Percentiles rank a stretch among this genome's conserved stretches.
Evolutionary conservation across 2,113 vertebrate species (phyloP).

Genomic region (Syngnathus scovelli): DNA sequence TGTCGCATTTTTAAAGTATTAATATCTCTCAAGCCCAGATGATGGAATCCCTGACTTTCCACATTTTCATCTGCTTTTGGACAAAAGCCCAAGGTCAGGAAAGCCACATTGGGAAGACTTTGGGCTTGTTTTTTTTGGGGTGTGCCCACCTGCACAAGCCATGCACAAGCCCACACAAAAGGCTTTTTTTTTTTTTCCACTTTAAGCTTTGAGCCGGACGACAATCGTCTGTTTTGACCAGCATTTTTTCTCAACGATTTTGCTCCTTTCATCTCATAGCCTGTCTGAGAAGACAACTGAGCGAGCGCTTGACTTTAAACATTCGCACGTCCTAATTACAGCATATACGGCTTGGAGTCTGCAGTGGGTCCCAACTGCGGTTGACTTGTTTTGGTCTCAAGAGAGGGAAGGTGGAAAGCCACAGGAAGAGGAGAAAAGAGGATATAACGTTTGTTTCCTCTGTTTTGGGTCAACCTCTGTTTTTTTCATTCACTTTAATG

Average conservation of each 20-base stretch:
- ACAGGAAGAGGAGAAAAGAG: constrained; percentile 16
- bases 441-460: constrained; percentile 7
- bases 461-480: constrained; percentile 1
- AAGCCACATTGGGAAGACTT: background rate
- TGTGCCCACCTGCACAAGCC: no score
- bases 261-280: constrained; percentile 42
- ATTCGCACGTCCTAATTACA: constrained; percentile 58
- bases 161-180: background rate
- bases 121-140: no score
- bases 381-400: constrained; percentile 28
- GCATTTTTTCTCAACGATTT: no score
- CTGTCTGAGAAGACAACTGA: constrained; percentile 56
- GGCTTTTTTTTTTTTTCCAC: background rate
- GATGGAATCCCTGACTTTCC: background rate
- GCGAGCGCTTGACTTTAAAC: constrained; percentile 52
- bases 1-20: background rate
- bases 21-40: background rate
- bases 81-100: background rate
- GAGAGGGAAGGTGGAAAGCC: constrained; percentile 14
- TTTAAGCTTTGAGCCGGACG: background rate
- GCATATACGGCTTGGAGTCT: constrained; percentile 39
- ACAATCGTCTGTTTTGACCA: background rate
- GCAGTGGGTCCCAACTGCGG: constrained; percentile 43
- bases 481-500: constrained; percentile 3
- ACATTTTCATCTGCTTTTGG: background rate